phyloP scores from a whole-genome alignment of 2,113 vertebrate genomes.

The Gila orcuttii region DNA sequence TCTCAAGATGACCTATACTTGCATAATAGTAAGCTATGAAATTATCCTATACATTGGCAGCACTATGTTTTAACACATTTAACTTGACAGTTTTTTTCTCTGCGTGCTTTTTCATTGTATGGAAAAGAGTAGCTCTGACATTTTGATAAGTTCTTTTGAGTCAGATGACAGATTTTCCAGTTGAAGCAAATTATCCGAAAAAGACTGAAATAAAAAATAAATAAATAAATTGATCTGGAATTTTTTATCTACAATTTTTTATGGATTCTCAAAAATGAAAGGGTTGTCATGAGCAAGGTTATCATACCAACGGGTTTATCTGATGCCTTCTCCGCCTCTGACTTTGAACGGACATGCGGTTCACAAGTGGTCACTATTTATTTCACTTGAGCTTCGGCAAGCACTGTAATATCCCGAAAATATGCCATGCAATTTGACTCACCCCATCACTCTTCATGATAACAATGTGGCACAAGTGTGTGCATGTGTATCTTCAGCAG shows the following conservation, averaged over 20 bases:
- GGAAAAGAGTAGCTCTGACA: background rate
- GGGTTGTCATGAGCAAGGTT: background rate
- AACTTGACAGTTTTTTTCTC: background rate
- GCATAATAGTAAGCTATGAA: background rate
- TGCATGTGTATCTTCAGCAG: constrained; percentile 7
- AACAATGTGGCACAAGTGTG: constrained; percentile 24
- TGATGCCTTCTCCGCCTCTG: background rate
- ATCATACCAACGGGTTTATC: background rate
- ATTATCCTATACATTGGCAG: background rate
- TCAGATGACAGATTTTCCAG: background rate
- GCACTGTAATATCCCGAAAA: constrained; percentile 27
- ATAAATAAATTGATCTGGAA: too few relatives aligned
- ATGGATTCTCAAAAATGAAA: background rate
- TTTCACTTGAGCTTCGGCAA: background rate
- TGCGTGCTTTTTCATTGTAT: background rate
- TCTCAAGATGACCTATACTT: background rate
- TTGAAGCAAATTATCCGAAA: background rate
- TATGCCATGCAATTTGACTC: constrained; percentile 20
- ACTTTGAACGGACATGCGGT: constrained; percentile 1
- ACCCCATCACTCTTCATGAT: constrained; percentile 31
- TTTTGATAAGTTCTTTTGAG: background rate
- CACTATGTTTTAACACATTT: background rate
- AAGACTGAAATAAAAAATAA: background rate
- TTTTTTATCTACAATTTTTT: background rate
- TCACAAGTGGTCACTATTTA: constrained; percentile 15